These are phyloP conservation scores for Siderastrea siderea DNA, from an alignment of 92 coral and sea anemone genomes.

Conservation along the genomic window DNA sequence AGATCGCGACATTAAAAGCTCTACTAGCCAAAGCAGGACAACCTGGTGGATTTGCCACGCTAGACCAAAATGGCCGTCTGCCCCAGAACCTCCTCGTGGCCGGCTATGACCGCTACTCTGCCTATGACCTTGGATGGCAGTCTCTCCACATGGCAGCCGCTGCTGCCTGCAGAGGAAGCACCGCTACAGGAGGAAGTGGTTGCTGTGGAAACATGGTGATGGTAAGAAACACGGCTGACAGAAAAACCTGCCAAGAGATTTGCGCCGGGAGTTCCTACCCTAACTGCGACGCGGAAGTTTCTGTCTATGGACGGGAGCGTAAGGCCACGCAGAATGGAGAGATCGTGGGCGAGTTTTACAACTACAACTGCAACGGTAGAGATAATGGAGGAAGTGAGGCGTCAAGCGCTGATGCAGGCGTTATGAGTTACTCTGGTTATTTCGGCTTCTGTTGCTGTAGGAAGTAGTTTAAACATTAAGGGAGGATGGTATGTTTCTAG, in stretches of 20 bases:
- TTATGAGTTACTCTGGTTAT: not conserved
- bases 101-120: slow-evolving; percentile 48
- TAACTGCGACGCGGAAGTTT: slow-evolving; percentile 27
- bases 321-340: slow-evolving; percentile 17
- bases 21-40: slow-evolving; percentile 4
- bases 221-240: slow-evolving; percentile 2
- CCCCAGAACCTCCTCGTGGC: slow-evolving; percentile 12
- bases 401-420: not conserved
- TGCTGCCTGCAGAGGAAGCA: too few relatives aligned
- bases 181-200: not conserved
- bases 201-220: slow-evolving; percentile 7
- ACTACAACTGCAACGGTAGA: not conserved
- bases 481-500: too few relatives aligned
- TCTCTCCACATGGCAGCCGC: too few relatives aligned
- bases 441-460: slow-evolving; percentile 29
- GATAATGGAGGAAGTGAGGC: slow-evolving; percentile 24
- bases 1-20: not conserved
- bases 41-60: slow-evolving; percentile 4
- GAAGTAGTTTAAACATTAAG: not conserved
- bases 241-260: slow-evolving; percentile 9
- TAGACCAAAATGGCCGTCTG: not conserved
- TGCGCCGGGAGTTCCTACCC: not conserved
- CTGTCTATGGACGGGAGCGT: slow-evolving; percentile 13
- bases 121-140: slow-evolving; percentile 21
- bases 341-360: not conserved